Evolutionary conservation across 2,888 invertebrate genomes (phyloP), one percentile per base, ranked within the genome.

Genomic region (Tinea semifulvella): DNA sequence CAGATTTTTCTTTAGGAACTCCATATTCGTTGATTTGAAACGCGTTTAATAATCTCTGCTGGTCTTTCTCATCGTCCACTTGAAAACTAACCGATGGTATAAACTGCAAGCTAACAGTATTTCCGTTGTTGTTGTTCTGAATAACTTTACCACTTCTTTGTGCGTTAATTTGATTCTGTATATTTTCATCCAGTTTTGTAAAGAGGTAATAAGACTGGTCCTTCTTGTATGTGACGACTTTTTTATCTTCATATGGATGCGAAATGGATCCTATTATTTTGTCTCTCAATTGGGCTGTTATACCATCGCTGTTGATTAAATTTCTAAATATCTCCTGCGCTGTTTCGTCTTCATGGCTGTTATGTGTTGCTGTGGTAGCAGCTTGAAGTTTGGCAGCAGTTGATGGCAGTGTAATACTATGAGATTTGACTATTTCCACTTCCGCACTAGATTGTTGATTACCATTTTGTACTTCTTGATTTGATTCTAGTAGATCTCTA

Each of bases 161-260:
- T 6, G 45, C 44, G 19, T 56, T 58, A 13, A 45, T 50, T 43
- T 49, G 47, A 19, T 27, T 20, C 6, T 18, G 18, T 19, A 28
- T 40, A 20, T 40, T 60, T 35, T 61, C 58, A 26, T 71, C 63
- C 17, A 71, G 51, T 48, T 74, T 70, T 22, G 76, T 66, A 50
- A 63, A 72, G 11, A 80, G 57, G 42, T 68, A 72, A 48, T 75
- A 80, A 1, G 74, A 68, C 51, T 76, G 68, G 50, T 79, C 70
- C 50, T 75, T 77, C 48, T 76, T 66, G 50, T 77, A 77, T 3
- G 72, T 69, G 6, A 79, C 60, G 10, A 68, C 47, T 53, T 79
- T 77, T 48, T 74, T 67, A 28, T 65, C 60, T 50, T 75, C 65
- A 39, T 56, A 50, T 10, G 77, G 80, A 57, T 77, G 73, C n/a